phyloP scores from a whole-genome alignment of 2,888 invertebrate genomes.

The Amitus sp. region DNA sequence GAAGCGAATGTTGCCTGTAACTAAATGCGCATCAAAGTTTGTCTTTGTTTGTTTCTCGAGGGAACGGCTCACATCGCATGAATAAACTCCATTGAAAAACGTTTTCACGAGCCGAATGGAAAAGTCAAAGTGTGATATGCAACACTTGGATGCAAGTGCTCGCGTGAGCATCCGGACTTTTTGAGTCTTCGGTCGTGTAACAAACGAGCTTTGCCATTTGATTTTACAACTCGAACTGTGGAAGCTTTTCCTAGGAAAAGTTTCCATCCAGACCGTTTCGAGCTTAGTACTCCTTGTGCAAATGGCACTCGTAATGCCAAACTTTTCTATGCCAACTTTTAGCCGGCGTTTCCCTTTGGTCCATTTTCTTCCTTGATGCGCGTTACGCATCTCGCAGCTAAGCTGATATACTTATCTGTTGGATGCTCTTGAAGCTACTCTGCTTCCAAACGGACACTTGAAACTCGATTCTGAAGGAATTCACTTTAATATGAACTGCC shows the following conservation, averaged over 20 bases:
- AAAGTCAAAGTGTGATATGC: background rate
- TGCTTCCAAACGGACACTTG: conserved; percentile 5
- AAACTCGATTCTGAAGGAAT: conserved; percentile 14
- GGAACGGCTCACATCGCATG: background rate
- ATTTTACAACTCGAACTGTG: conserved; percentile 3
- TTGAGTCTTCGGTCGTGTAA: background rate
- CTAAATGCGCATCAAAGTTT: too few relatives aligned
- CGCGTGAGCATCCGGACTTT: background rate
- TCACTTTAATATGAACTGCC: conserved; percentile 21
- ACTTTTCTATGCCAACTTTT: conserved; percentile 51
- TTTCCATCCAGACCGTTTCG: conserved; percentile 47
- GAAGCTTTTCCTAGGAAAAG: conserved; percentile 38
- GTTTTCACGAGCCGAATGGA: background rate
- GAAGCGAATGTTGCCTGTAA: too few relatives aligned
- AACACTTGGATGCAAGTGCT: background rate
- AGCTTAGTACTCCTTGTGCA: conserved; percentile 56
- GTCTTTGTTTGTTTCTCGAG: background rate
- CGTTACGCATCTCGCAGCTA: conserved; percentile 25
- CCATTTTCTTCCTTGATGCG: conserved; percentile 42
- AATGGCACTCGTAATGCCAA: conserved; percentile 53
- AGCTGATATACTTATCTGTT: conserved; percentile 18
- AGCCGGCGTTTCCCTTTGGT: conserved; percentile 42
- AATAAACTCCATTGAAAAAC: too few relatives aligned
- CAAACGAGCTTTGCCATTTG: conserved; percentile 1
- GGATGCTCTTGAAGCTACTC: conserved; percentile 7